These are phyloP conservation scores for Buathra laborator DNA, from an alignment of 2,888 invertebrate genomes.

Conservation along the genomic window DNA sequence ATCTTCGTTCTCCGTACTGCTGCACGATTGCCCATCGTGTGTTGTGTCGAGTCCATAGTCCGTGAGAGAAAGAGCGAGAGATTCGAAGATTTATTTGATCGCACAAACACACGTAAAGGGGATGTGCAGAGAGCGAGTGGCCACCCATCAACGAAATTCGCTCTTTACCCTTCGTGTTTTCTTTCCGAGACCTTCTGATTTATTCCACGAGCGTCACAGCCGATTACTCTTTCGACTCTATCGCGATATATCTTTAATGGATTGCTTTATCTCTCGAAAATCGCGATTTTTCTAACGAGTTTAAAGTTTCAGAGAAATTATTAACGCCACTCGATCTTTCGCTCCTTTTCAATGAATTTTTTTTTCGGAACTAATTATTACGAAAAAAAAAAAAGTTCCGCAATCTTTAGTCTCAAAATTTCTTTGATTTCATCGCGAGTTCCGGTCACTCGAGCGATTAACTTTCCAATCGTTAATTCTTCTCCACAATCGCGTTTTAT, in stretches of 20 bases:
- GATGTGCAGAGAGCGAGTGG: neutral
- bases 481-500: neutral
- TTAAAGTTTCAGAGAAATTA: neutral
- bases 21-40: constrained; percentile 52
- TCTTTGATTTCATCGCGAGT: neutral
- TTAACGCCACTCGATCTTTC: neutral
- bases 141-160: constrained; percentile 16
- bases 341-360: neutral
- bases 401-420: neutral
- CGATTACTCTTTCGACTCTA: constrained; percentile 49
- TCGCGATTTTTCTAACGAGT: neutral
- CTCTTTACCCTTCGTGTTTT: constrained; percentile 11
- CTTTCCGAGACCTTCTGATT: constrained; percentile 48
- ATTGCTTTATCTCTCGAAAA: neutral
- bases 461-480: neutral
- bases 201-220: constrained; percentile 56
- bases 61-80: neutral
- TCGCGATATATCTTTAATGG: neutral
- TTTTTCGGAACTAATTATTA: constrained; percentile 11
- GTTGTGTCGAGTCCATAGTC: constrained; percentile 45
- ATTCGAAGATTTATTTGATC: constrained; percentile 59
- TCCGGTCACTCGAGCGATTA: neutral
- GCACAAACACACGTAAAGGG: constrained; percentile 39
- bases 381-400: neutral
- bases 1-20: constrained; percentile 38